Evolutionary conservation across 1,140 invertebrate genomes (phyloP), one percentile per base, ranked within the genome.

Genomic region (Bombus terrestris): DNA sequence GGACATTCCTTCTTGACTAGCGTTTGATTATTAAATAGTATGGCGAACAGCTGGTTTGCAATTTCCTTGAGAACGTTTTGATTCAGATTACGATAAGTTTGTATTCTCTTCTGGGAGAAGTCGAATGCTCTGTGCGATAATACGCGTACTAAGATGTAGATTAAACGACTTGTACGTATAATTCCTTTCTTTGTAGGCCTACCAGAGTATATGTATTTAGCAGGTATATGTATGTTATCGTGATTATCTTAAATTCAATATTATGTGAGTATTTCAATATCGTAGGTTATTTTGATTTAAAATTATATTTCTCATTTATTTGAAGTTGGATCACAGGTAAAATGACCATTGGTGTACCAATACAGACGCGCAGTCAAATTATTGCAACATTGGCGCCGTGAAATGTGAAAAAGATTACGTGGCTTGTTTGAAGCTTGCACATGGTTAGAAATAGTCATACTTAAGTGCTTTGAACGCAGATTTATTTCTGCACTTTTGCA

Each of bases 21-120:
- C 32, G 22, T 53, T 28, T 80, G 43, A 68, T 80, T 80, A 80
- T 69, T 35, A 57, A 76, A 76, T n/a, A 59, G 25, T 12, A n/a
- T 22, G 32, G 47, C 25, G 25, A 35, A 37, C 25, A 39, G 74
- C 25, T 59, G 32, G 74, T 22, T 62, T 25, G 35, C 35, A 39
- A 64, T 77, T 77, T 62, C 37, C 57, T 77, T 59, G 15, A 62
- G 57, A 64, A 39, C 28, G 2, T 59, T 59, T 62, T 32, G 28
- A 77, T 64, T n/a, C 57, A 9, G 75, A 77, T 62, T 62, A 22
- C 25, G 53, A 62, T 32, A 77, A 22, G 37, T 37, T 59, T 37
- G 57, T 41, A n/a, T 64, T 62, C 28, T 18, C 35, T 15, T 6
- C 18, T 53, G 18, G 47, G 18, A 53, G 18, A 53, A 53, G 47